phyloP scores from a whole-genome alignment of 2,888 invertebrate species.

The Caenorhabditis virilis region DNA sequence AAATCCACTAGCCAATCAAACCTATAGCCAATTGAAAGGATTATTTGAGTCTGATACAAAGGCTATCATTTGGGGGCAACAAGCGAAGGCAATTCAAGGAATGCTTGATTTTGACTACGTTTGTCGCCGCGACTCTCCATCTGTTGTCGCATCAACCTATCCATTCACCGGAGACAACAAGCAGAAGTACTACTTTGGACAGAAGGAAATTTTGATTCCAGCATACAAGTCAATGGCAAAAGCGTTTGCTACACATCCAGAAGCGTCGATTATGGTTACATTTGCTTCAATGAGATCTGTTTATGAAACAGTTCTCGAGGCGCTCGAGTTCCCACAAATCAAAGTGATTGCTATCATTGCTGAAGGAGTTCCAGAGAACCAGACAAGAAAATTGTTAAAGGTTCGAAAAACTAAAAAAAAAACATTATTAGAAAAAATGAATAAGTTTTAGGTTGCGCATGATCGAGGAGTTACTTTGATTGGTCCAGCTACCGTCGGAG shows the following conservation, averaged over 20 bases:
- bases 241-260: conserved; percentile 90
- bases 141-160: conserved; percentile 91
- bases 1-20: conserved; percentile 1
- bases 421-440: too few relatives aligned
- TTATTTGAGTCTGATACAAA: conserved; percentile 67
- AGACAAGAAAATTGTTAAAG: conserved; percentile 87
- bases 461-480: conserved; percentile 85
- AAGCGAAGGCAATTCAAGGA: conserved; percentile 91
- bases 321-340: conserved; percentile 83
- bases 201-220: conserved; percentile 75
- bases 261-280: conserved; percentile 90
- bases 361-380: conserved; percentile 98
- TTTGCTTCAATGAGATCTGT: conserved; percentile 97
- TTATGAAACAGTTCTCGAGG: conserved; percentile 92
- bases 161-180: conserved; percentile 95
- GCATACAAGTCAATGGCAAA: conserved; percentile 97
- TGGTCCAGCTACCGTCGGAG: conserved; percentile 80
- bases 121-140: conserved; percentile 83
- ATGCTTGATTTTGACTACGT: conserved; percentile 96
- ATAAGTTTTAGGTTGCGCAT: conserved; percentile 71
- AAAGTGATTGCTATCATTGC: conserved; percentile 96
- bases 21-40: conserved; percentile 5
- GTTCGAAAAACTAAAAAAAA: conserved; percentile 1
- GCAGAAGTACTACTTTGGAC: conserved; percentile 99
- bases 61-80: conserved; percentile 99